These are phyloP conservation scores for Boulengeromyrus knoepffleri DNA, from an alignment of 2,113 vertebrate genomes.

Conservation along the genomic window DNA sequence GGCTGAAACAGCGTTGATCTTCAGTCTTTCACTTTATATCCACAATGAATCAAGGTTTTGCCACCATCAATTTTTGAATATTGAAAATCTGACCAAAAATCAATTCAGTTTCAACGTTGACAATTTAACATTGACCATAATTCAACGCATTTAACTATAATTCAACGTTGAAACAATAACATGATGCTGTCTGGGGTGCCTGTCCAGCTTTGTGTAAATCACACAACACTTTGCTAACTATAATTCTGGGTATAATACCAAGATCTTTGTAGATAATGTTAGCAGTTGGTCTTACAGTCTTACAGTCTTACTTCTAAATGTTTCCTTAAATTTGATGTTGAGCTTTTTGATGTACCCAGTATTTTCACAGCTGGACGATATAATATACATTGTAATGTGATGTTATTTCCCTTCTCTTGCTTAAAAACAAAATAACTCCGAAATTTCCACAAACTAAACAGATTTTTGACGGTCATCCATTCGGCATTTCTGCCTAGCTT, in stretches of 20 bases:
- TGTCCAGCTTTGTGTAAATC: not conserved
- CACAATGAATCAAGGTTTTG: no score
- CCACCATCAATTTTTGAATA: no score
- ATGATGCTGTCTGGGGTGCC: not conserved
- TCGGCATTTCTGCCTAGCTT: not conserved
- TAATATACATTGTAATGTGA: not conserved
- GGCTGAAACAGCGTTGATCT: no score
- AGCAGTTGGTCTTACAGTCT: not conserved
- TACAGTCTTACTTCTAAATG: not conserved
- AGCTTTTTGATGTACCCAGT: not conserved
- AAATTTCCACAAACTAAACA: not conserved
- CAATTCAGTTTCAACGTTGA: no score
- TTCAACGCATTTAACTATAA: no score
- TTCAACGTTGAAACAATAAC: no score
- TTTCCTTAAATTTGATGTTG: not conserved
- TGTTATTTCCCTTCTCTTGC: not conserved
- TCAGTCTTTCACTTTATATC: no score
- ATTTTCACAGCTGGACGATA: not conserved
- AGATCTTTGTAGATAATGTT: not conserved
- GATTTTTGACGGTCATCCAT: not conserved
- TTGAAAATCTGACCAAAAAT: no score
- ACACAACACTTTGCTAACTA: not conserved
- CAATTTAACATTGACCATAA: no score
- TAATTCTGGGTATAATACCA: not conserved
- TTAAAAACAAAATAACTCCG: not conserved